phyloP scores from a whole-genome alignment of 2,797 vertebrate species.

The Gobionotothen gibberifrons region DNA sequence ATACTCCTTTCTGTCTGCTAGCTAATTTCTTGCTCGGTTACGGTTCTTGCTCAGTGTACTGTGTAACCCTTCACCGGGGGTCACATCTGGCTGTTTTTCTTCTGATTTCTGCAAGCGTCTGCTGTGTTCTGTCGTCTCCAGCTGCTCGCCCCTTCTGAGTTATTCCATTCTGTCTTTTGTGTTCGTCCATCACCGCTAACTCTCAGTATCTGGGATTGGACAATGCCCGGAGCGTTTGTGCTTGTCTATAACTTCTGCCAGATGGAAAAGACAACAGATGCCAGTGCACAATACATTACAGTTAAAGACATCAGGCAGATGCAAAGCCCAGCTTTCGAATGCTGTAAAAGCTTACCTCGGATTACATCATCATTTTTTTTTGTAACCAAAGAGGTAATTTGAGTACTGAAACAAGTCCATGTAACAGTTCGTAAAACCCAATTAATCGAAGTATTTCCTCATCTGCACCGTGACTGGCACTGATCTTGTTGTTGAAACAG shows the following conservation, averaged over 20 bases:
- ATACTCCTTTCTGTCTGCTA: background rate
- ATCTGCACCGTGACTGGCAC: constrained; percentile 51
- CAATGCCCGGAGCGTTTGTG: background rate
- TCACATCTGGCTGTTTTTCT: constrained; percentile 12
- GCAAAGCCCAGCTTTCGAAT: background rate
- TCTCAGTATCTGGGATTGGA: background rate
- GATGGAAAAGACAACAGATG: constrained; percentile 18
- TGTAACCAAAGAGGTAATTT: constrained; percentile 8
- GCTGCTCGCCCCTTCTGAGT: constrained; percentile 1
- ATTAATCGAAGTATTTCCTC: constrained; percentile 47
- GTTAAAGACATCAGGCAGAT: constrained; percentile 3
- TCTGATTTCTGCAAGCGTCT: background rate
- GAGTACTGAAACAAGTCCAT: constrained; percentile 1
- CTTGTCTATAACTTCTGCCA: constrained; percentile 20
- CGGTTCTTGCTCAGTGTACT: too few species aligned
- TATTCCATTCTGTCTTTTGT: background rate
- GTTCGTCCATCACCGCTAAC: background rate
- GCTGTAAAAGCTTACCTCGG: constrained; percentile 6
- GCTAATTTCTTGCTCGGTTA: background rate
- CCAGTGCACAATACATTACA: background rate
- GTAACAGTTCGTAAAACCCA: constrained; percentile 24
- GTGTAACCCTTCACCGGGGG: background rate
- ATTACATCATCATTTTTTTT: constrained; percentile 13
- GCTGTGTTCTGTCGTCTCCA: constrained; percentile 1
- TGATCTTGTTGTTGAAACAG: constrained; percentile 35